Percentiles rank a stretch among this genome's conserved stretches.
Conservation (phyloP, 2,113 vertebrate genomes). For the Microtus ochrogaster region DNA sequence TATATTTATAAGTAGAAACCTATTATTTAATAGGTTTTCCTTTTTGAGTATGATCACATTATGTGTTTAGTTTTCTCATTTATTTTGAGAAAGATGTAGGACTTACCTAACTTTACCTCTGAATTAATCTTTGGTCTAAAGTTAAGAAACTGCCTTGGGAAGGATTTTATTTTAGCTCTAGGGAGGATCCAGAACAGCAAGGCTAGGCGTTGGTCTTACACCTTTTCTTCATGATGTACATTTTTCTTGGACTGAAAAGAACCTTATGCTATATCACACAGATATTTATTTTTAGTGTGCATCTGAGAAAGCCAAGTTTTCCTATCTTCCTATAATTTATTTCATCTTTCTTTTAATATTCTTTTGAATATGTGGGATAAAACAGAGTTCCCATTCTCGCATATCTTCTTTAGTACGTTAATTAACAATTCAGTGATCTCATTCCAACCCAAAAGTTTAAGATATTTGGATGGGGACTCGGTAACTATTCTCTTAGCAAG, state of each 20-base stretch:
- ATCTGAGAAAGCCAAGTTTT: background rate
- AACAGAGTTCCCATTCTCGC: background rate
- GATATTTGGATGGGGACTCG: background rate
- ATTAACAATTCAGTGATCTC: background rate
- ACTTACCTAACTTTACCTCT: background rate
- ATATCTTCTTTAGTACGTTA: accelerated
- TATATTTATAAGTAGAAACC: background rate
- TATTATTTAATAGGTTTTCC: background rate
- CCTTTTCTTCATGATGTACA: background rate
- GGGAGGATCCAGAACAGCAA: background rate
- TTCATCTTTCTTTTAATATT: background rate
- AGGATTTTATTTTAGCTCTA: background rate
- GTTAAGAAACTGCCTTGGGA: background rate
- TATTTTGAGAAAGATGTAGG: background rate
- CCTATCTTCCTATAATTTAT: background rate
- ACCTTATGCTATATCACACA: background rate
- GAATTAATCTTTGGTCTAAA: background rate
- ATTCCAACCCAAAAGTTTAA: background rate
- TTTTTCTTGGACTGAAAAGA: background rate
- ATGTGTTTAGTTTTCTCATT: background rate
- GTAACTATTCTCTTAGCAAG: background rate
- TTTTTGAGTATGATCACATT: background rate
- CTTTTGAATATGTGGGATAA: background rate
- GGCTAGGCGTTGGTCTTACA: background rate
- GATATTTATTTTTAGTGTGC: background rate